Base-by-base conservation (phyloP, 1,140 invertebrate genomes). In the Parapsyche elsis region DNA sequence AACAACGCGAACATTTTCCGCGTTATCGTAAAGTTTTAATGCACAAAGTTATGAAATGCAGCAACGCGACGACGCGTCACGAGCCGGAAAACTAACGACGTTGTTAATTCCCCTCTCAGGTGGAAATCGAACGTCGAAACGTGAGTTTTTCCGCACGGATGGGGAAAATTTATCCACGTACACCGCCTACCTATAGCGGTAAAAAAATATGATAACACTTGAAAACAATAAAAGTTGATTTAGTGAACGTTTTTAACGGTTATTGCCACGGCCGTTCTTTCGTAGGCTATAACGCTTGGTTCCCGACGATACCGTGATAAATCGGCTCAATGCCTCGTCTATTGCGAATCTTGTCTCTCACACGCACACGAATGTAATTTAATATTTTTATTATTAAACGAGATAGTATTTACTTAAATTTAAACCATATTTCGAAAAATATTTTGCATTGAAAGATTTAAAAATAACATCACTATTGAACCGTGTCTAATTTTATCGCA, bases 181-280 rank as follows among this genome's bases (percentile, higher is more conserved):
- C n/a, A n/a, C 30, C 49, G 2, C 49, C 16, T 16, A 5, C 49
- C 10, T 67, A 67, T 26, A 57, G 10, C 24, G 5, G 21, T 7
- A 21, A 57, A 59, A 73, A 77, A 82, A 73, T 76, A 82, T 53
- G 81, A 82, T 82, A 82, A 80, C 81, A 82, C 81, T 82, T 82
- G 81, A 80, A 80, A 82, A 82, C 81, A 82, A 82, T 82, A 82
- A 82, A 82, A 82, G 75, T 80, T 82, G 81, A 82, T 82, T 82
- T 82, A 82, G 59, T 75, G 64, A 21, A 21, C 64, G 79, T 77
- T 82, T 82, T 82, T 82, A 82, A 80, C 81, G 79, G 81, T 82
- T 82, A 82, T 82, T 76, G 81, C 75, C 70, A 59, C 71, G 75
- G 75, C 71, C 76, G 75, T 74, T 57, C 73, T 59, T 53, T 53